These are phyloP conservation scores for Campoletis raptor DNA, from an alignment of 2,888 invertebrate genomes.

Conservation along the genomic window DNA sequence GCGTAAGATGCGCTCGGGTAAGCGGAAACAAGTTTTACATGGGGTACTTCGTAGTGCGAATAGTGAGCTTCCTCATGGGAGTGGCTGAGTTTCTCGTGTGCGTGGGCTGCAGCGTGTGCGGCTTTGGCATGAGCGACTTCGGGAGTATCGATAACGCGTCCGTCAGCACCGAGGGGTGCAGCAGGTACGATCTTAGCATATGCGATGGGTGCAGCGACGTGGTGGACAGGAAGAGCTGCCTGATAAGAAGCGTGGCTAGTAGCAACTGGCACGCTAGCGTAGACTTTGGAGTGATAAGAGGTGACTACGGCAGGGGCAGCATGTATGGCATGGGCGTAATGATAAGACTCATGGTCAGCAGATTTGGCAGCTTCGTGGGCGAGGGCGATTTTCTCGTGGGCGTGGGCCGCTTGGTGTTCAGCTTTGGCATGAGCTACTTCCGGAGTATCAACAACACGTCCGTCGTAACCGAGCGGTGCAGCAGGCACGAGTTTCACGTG, in stretches of 20 bases:
- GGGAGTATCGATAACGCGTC: slow-evolving; percentile 75
- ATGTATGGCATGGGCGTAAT: slow-evolving; percentile 35
- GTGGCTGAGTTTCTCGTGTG: slow-evolving; percentile 76
- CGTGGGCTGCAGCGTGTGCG: slow-evolving; percentile 75
- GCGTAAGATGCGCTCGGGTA: slow-evolving; percentile 63
- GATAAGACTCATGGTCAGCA: slow-evolving; percentile 41
- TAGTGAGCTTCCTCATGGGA: slow-evolving; percentile 67
- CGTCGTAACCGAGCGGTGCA: slow-evolving; percentile 72
- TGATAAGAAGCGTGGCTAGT: slow-evolving; percentile 52
- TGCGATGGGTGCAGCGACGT: slow-evolving; percentile 61
- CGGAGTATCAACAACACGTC: slow-evolving; percentile 75
- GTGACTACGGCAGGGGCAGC: slow-evolving; percentile 44
- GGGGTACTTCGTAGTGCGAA: slow-evolving; percentile 31
- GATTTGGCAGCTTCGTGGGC: slow-evolving; percentile 63
- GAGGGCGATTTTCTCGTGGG: slow-evolving; percentile 70
- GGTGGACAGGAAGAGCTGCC: slow-evolving; percentile 54
- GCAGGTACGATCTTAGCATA: slow-evolving; percentile 63
- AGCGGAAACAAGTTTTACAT: slow-evolving; percentile 64
- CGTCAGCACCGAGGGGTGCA: slow-evolving; percentile 75
- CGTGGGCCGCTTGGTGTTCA: slow-evolving; percentile 76
- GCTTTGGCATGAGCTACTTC: slow-evolving; percentile 76
- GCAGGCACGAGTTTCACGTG: slow-evolving; percentile 59
- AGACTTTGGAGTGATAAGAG: slow-evolving; percentile 37
- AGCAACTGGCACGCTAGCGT: slow-evolving; percentile 38
- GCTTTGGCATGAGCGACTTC: slow-evolving; percentile 76